These are phyloP conservation scores for Anser cygnoides DNA, from an alignment of 2,113 vertebrate species.

Conservation along the genomic window DNA sequence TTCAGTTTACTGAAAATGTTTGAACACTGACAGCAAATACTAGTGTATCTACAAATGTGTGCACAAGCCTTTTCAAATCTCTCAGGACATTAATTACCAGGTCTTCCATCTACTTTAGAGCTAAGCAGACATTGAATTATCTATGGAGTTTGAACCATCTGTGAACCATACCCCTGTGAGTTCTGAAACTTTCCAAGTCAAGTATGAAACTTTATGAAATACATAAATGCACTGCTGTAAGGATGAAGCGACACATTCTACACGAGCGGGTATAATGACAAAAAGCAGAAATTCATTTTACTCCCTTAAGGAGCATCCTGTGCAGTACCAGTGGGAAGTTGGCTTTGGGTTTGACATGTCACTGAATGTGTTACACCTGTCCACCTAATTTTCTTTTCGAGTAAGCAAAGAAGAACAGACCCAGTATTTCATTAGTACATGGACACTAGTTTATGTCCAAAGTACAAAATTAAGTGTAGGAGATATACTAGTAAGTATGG, in stretches of 20 bases:
- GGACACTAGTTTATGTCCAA: neutral
- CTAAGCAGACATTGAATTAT: slow-evolving; percentile 59
- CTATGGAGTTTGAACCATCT: slow-evolving; percentile 56
- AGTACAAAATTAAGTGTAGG: neutral
- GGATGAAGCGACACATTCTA: neutral
- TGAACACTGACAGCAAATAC: slow-evolving; percentile 68
- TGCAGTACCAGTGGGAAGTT: neutral
- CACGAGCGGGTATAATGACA: neutral
- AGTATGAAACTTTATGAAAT: neutral
- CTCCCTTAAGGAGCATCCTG: neutral
- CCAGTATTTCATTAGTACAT: neutral
- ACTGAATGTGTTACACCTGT: neutral
- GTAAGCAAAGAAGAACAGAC: neutral
- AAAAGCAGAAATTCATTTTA: neutral
- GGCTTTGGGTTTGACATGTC: neutral
- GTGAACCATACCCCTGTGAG: neutral
- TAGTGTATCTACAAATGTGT: slow-evolving; percentile 58
- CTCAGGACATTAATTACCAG: slow-evolving; percentile 58
- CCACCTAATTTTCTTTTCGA: neutral
- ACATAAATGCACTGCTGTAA: neutral
- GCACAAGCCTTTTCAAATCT: slow-evolving; percentile 56
- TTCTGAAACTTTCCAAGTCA: neutral
- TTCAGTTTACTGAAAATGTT: slow-evolving; percentile 64
- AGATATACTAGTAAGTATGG: neutral
- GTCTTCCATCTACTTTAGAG: slow-evolving; percentile 47